Base-by-base conservation (phyloP, 2,113 vertebrate species). In the Natator depressus region DNA sequence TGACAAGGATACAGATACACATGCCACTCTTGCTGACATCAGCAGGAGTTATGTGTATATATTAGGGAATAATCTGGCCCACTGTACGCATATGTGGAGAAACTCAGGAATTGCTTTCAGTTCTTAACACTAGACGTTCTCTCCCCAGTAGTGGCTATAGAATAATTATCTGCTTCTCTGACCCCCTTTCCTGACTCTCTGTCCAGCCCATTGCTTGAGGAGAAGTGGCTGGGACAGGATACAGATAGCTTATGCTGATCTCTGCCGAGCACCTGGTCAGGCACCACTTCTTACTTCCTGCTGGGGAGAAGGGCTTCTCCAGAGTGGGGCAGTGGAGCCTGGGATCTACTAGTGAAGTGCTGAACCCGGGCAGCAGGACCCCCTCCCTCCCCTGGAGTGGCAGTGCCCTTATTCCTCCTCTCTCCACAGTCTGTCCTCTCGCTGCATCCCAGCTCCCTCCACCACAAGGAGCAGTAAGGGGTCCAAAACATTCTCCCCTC, bases 11-110 rank as follows among this genome's bases (percentile, higher is more conserved):
- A 80, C 35, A 2, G 25, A 47, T n/a, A 35, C 0, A 2, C n/a
- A 6, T 4, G 1, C 27, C 1, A 1, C 6, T 54, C 0, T 0
- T 57, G 38, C 8, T 81, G 38, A 42, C 2, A 1, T 65, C 82
- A 46, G 8, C 9, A 0, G 0, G 42, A 5, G 4, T 16, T 25
- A 62, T 54, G 55, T 2, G 0, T 8, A n/a, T 62, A 80, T 1
- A 4, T 47, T 53, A 65, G 42, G 54, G 7, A 1, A 2, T 6
- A 29, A 10, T 27, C 42, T 19, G 29, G 25, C 10, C 4, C 1
- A n/a, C 22, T 38, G 4, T 75, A 22, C 0, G 1, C 75, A 14
- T 10, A 46, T 31, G 6, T 42, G 50, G 47, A 57, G 17, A 13
- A 81, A 24, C 10, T 76, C 20, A 51, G 75, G 59, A n/a, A 31